Percentiles rank a stretch among this genome's conserved stretches.
Evolutionary conservation across 2,888 invertebrate genomes (phyloP).

Genomic region (Ormia ochracea): DNA sequence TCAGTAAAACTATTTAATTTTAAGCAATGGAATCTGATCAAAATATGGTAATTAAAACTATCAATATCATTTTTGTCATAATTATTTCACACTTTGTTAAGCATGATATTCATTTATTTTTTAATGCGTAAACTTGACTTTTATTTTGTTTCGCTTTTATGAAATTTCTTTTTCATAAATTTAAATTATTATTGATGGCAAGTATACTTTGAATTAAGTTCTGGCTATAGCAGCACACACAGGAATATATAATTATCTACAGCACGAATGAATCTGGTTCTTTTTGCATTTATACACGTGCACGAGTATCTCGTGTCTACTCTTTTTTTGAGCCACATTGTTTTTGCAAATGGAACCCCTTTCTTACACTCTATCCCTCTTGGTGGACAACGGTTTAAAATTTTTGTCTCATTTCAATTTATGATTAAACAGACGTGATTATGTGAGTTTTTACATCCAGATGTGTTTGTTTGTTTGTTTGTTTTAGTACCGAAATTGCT

Average conservation of each 20-base stretch:
- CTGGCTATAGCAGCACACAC: background rate
- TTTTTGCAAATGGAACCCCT: constrained; percentile 30
- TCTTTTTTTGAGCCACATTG: constrained; percentile 16
- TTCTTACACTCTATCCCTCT: background rate
- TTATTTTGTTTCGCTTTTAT: constrained; percentile 30
- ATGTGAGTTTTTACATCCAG: background rate
- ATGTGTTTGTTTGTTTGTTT: background rate
- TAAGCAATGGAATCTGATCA: too few species aligned
- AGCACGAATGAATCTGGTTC: constrained; percentile 47
- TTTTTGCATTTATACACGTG: background rate
- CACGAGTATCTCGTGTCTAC: constrained; percentile 3
- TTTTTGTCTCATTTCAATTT: constrained; percentile 31
- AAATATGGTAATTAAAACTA: background rate
- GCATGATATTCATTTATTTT: constrained; percentile 34
- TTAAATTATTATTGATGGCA: constrained; percentile 50
- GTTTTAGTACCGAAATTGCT: constrained; percentile 40
- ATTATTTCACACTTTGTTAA: constrained; percentile 52
- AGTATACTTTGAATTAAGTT: constrained; percentile 18
- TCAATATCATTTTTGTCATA: constrained; percentile 15
- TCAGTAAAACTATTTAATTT: too few species aligned
- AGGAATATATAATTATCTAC: background rate
- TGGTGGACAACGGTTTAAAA: background rate
- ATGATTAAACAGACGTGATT: constrained; percentile 6
- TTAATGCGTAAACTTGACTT: constrained; percentile 46
- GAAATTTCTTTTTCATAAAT: constrained; percentile 41